phyloP scores from a whole-genome alignment of 2,113 vertebrate species.

The Melozone crissalis region DNA sequence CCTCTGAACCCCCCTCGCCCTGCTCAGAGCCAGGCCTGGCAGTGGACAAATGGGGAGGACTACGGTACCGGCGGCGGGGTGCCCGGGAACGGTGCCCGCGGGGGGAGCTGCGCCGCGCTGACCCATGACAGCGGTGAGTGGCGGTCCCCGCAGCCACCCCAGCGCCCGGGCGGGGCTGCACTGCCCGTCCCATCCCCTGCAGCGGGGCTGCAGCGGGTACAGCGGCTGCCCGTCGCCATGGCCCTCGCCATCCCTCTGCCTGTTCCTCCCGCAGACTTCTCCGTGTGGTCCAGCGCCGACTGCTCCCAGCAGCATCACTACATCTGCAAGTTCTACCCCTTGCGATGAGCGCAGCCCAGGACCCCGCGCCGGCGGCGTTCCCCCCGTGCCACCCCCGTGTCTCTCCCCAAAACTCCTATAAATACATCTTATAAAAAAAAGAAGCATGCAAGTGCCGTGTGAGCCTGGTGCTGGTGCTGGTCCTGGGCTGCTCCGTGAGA shows the following conservation, averaged over 20 bases:
- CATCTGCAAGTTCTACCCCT: slow-evolving; percentile 60
- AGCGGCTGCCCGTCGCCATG: background rate
- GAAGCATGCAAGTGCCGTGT: background rate
- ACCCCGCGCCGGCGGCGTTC: fast-evolving
- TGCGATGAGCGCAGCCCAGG: background rate
- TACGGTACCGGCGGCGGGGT: background rate
- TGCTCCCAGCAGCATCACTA: slow-evolving; percentile 10
- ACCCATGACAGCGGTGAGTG: slow-evolving; percentile 21
- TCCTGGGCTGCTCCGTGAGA: background rate
- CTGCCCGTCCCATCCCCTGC: fast-evolving
- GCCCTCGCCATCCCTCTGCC: fast-evolving
- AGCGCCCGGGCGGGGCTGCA: fast-evolving
- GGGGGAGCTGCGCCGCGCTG: background rate
- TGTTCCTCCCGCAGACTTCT: slow-evolving; percentile 47
- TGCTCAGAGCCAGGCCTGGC: slow-evolving; percentile 42
- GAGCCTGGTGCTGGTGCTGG: background rate
- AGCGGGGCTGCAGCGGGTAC: background rate
- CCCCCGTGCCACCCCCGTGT: no score
- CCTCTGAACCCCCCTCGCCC: background rate
- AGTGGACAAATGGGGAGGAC: background rate
- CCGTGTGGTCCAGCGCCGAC: background rate
- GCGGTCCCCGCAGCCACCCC: fast-evolving
- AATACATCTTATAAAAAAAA: background rate
- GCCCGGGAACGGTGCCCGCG: fast-evolving
- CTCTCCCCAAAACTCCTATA: background rate